Evolutionary conservation across 2,113 vertebrate species (phyloP).

Genomic region (Damaliscus lunatus): DNA sequence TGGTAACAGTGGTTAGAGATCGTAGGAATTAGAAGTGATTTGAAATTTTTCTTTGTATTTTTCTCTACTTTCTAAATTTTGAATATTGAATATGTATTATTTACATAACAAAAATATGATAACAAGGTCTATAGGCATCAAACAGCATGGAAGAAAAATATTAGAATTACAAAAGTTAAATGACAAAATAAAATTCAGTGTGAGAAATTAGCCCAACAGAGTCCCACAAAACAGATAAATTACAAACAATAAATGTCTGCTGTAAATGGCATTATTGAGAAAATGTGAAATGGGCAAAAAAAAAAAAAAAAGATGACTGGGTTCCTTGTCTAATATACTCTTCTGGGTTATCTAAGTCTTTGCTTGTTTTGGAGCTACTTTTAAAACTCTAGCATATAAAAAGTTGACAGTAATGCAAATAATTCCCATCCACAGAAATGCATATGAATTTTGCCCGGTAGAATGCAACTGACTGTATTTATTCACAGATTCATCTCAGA

Average conservation of each 20-base stretch:
- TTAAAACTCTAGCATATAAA: neutral
- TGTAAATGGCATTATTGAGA: no score
- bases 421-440: neutral
- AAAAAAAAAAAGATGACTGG: neutral
- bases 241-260: neutral
- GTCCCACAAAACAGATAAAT: neutral
- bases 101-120: neutral
- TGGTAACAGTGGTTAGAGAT: no score
- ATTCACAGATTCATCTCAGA: neutral
- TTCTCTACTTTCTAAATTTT: neutral
- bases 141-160: neutral
- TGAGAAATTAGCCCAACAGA: neutral
- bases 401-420: no score
- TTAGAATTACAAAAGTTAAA: neutral
- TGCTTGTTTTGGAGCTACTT: neutral
- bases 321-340: neutral
- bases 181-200: no score
- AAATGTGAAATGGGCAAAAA: neutral
- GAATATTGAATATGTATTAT: neutral
- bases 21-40: neutral
- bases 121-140: neutral
- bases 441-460: neutral
- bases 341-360: neutral
- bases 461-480: fast-evolving
- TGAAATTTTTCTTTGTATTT: neutral